Evolutionary conservation across 2,888 invertebrate species (phyloP), one percentile per base, ranked within the genome.

Genomic region (Drosophila glabriapex): DNA sequence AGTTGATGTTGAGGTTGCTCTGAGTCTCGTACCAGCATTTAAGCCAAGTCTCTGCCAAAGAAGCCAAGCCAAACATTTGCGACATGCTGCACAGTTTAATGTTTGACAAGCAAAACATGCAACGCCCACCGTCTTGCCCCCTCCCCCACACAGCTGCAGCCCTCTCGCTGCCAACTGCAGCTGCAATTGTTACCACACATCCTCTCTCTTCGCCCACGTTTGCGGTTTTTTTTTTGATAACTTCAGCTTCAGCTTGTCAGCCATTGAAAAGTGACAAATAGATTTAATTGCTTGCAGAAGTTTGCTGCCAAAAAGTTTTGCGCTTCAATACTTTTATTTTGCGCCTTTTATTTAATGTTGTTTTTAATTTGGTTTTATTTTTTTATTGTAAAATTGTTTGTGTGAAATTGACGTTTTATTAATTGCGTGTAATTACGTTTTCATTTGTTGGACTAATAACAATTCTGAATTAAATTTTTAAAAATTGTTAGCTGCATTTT

Each of bases 281-380:
- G 70, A 85, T 87, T 89, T 90, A 87, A 87, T 87, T 87, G 87
- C 91, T 90, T 78, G 82, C 82, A 78, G 80, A 89, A 85, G 71
- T 89, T 85, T 79, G 64, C 71, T 62, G 69, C 61, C 74, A 76
- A 68, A 80, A 85, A 89, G 68, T 89, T 85, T 67, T 63, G 69
- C 50, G 53, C 52, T 70, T 54, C 64, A 72, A 63, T 80, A 33
- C 35, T 43, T 72, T 60, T 41, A 58, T 52, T 37, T 41, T 7
- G 19, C 43, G 14, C 29, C 16, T 52, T 56, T 28, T 43, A n/a
- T 55, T 33, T n/a, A 16, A 43, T 28, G 37, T 37, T 53, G 28
- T 66, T 54, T 33, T 53, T 10, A n/a, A 28, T 50, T 22, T 50
- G 31, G 5, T 19, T 35, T 22, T 35, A 19, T 19, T 35, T 31